A percentile compares a stretch with the other conserved stretches of the same genome.
These are phyloP conservation scores for Cyphomyrmex costatus DNA, from an alignment of 1,140 invertebrate genomes.

Conservation along the genomic window DNA sequence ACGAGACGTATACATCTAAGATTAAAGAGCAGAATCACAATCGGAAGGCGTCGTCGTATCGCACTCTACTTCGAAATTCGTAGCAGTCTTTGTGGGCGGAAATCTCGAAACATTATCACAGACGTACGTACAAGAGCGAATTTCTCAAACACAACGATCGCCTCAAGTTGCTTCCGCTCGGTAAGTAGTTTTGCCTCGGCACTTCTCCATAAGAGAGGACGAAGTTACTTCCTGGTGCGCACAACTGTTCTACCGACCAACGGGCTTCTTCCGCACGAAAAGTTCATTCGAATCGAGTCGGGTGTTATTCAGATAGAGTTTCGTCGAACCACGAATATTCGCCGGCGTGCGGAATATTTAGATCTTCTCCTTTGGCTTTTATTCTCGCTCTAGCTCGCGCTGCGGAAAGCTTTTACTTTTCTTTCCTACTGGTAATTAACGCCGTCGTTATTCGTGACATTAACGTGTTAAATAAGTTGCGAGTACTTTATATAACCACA, in stretches of 20 bases:
- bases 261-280: conserved; percentile 62
- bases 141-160: conserved; percentile 59
- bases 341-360: conserved; percentile 43
- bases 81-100: conserved; percentile 6
- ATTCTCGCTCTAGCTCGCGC: conserved; percentile 22
- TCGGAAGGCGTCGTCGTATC: conserved; percentile 32
- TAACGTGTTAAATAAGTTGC: conserved; percentile 17
- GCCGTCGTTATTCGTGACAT: background rate
- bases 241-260: conserved; percentile 38
- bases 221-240: conserved; percentile 50
- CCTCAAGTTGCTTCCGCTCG: conserved; percentile 45
- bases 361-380: conserved; percentile 27
- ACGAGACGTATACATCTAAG: background rate
- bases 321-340: conserved; percentile 52
- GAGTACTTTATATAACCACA: background rate
- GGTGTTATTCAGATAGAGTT: conserved; percentile 58
- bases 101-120: conserved; percentile 63
- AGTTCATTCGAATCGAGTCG: conserved; percentile 67
- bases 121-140: conserved; percentile 48
- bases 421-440: conserved; percentile 16
- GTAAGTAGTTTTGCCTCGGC: conserved; percentile 3
- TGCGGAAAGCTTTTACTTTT: conserved; percentile 31
- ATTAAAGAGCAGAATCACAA: conserved; percentile 41
- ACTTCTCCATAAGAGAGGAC: conserved; percentile 17
- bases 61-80: background rate